A percentile compares a stretch with the other conserved stretches of the same genome.
phyloP scores from a whole-genome alignment of 2,888 invertebrate species.

The Dendrolimus houi region DNA sequence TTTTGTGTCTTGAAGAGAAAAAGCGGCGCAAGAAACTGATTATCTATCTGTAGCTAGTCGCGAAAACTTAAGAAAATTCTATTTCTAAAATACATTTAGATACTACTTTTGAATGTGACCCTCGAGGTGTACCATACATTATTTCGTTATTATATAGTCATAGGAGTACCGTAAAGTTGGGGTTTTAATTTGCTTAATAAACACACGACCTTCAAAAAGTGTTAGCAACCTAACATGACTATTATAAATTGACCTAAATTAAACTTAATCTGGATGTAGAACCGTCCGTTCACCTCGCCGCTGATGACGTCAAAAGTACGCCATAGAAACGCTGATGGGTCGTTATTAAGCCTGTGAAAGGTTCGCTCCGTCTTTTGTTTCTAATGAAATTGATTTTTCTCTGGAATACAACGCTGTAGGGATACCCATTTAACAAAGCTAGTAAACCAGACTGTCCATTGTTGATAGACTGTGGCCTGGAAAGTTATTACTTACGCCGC shows the following conservation, averaged over 20 bases:
- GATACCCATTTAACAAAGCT: background rate
- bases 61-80: no score
- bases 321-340: conserved; percentile 25
- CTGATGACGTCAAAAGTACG: conserved; percentile 25
- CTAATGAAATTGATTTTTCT: conserved; percentile 22
- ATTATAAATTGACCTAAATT: background rate
- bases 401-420: conserved; percentile 9
- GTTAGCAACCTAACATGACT: background rate
- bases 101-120: no score
- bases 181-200: background rate
- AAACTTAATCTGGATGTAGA: background rate
- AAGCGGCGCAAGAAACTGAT: no score
- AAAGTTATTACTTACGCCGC: no score
- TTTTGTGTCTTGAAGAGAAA: no score
- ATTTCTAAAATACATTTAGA: no score
- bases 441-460: background rate
- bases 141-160: no score
- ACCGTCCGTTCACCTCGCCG: conserved; percentile 25
- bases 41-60: no score
- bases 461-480: no score
- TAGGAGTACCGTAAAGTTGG: no score
- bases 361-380: conserved; percentile 33
- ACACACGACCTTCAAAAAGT: background rate
- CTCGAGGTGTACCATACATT: no score
- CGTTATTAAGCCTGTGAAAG: conserved; percentile 36